Evolutionary conservation across 2,888 invertebrate genomes (phyloP), one percentile per base, ranked within the genome.

Genomic region (Diaperis boleti): DNA sequence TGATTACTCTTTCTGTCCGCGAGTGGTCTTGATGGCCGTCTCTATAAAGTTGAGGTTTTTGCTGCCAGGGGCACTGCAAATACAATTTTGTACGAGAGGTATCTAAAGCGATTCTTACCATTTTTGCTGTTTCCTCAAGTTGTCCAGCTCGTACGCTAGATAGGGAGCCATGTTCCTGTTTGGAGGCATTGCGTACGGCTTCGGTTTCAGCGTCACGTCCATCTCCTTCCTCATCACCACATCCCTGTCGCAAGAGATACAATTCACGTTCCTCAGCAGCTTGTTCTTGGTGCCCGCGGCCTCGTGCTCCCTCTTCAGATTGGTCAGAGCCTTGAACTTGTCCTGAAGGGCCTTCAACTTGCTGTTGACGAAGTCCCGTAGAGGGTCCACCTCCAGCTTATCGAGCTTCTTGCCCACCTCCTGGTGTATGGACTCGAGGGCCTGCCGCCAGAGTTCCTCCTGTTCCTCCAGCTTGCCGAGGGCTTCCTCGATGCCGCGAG

Each of bases 211-310:
- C 0, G 83, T 74, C 0, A 83, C 74, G 15, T 82, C 78, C 31
- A 87, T 83, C 10, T 88, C 84, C 75, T 84, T 86, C 14, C 82
- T 80, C 92, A 92, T 92, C 2, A 90, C 86, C 1, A 88, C 91
- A 17, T 88, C 86, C 26, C 89, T 89, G 71, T 92, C 90, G 73
- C 92, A 92, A 0, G 92, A 91, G 72, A 92, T 85, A 74, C 92
- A 92, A 69, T 90, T 88, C 10, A 92, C 85, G 69, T 91, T 87
- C 88, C 85, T 86, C 11, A 92, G 79, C 11, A 89, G 80, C 76
- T 85, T 88, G 56, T 82, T 84, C 77, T 89, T 90, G 1, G 89
- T 86, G 2, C 90, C 92, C 2, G 92, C 91, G 0, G 92, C 92
- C 65, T 92, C 89, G 0, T 85, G 86, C 55, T 89, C 88, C 22